A percentile compares a stretch with the other conserved stretches of the same genome.
phyloP scores from a whole-genome alignment of 2,797 vertebrate genomes.

The Vultur gryphus region DNA sequence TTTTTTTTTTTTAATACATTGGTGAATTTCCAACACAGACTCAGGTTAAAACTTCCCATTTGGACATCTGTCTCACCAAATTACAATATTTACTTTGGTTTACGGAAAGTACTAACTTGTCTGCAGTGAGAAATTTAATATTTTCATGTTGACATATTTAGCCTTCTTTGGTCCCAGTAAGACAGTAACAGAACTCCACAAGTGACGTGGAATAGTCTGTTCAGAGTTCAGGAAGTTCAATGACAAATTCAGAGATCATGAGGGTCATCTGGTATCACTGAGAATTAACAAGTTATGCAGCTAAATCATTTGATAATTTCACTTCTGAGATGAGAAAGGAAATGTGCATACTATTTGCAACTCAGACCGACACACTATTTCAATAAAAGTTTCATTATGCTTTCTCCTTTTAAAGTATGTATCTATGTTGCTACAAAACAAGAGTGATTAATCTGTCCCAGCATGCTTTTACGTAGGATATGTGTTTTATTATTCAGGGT shows the following conservation, averaged over 20 bases:
- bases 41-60: background rate
- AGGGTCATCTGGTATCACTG: background rate
- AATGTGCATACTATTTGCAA: background rate
- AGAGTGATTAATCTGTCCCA: background rate
- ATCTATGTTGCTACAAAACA: background rate
- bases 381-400: background rate
- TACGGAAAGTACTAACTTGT: background rate
- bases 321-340: background rate
- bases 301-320: background rate
- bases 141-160: background rate
- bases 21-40: background rate
- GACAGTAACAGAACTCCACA: background rate
- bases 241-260: background rate
- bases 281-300: too few species aligned
- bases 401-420: background rate
- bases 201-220: background rate
- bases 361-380: background rate
- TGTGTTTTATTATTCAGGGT: background rate
- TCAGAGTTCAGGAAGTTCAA: background rate
- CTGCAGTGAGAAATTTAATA: background rate
- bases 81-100: background rate
- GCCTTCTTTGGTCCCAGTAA: background rate
- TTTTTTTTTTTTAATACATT: too few species aligned
- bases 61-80: background rate
- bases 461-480: background rate